Evolutionary conservation across 2,113 vertebrate genomes (phyloP).

Genomic region (Erythrocercus mccallii): DNA sequence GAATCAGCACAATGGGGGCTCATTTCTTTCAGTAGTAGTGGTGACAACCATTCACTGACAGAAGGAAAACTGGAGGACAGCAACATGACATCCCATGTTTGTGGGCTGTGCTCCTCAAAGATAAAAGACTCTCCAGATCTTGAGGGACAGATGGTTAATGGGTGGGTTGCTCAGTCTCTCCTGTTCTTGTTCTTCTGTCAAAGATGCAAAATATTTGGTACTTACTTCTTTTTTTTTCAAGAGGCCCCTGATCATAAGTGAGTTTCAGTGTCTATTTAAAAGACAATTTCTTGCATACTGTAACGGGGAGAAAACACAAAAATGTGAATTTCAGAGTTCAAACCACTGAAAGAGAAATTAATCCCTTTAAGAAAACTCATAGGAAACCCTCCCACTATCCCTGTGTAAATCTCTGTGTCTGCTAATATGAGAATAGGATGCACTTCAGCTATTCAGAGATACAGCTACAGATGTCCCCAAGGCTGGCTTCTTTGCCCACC

Average conservation of each 20-base stretch:
- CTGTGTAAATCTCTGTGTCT: background rate
- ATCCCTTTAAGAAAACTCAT: background rate
- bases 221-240: background rate
- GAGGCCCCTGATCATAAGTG: background rate
- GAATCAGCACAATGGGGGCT: background rate
- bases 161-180: background rate
- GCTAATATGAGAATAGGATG: background rate
- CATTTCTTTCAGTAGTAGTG: background rate
- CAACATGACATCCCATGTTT: background rate
- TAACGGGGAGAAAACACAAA: background rate
- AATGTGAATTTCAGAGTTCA: constrained; percentile 8
- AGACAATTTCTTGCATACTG: background rate
- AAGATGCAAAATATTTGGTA: background rate
- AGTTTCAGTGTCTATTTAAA: background rate
- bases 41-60: background rate
- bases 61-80: background rate
- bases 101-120: background rate
- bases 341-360: background rate
- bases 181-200: background rate
- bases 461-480: background rate
- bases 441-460: background rate
- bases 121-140: background rate
- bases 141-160: constrained; percentile 13
- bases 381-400: background rate
- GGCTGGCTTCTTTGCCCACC: background rate